A percentile compares a stretch with the other conserved stretches of the same genome.
These are phyloP conservation scores for Nycteola revayana DNA, from an alignment of 2,888 invertebrate species.

Conservation along the genomic window DNA sequence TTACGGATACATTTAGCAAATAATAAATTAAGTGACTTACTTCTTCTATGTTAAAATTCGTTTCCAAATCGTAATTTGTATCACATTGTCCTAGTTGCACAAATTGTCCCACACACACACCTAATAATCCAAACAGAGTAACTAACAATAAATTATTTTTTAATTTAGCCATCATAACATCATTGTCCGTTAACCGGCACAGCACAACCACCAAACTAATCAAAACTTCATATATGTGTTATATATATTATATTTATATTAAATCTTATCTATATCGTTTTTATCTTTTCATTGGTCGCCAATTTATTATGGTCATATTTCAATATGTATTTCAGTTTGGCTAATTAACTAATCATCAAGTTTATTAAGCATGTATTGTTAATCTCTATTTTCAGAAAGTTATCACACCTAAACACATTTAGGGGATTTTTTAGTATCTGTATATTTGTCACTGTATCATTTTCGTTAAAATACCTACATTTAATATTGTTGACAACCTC, in stretches of 20 bases:
- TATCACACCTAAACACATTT: too few species aligned
- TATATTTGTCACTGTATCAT: too few species aligned
- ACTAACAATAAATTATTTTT: slow-evolving; percentile 44
- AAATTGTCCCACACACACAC: slow-evolving; percentile 50
- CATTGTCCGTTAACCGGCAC: slow-evolving; percentile 44
- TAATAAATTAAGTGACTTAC: too few species aligned
- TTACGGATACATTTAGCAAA: too few species aligned
- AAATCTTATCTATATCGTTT: slow-evolving; percentile 44
- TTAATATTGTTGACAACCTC: too few species aligned
- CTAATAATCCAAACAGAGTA: slow-evolving; percentile 44
- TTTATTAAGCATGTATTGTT: too few species aligned
- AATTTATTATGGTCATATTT: slow-evolving; percentile 10
- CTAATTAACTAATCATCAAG: too few species aligned
- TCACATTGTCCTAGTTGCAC: slow-evolving; percentile 58
- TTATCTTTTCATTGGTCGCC: slow-evolving; percentile 25
- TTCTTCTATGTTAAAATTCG: slow-evolving; percentile 37
- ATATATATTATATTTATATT: slow-evolving; percentile 51
- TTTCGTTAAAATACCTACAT: too few species aligned
- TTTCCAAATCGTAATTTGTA: slow-evolving; percentile 29
- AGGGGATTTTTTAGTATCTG: too few species aligned
- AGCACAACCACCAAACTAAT: slow-evolving; percentile 42
- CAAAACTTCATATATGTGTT: slow-evolving; percentile 45
- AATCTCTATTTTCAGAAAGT: too few species aligned
- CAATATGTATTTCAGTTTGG: neutral
- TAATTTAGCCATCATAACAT: slow-evolving; percentile 52